Percentiles rank a stretch among this genome's conserved stretches.
phyloP scores from a whole-genome alignment of 2,888 invertebrate genomes.

The Temnothorax unifasciatus region DNA sequence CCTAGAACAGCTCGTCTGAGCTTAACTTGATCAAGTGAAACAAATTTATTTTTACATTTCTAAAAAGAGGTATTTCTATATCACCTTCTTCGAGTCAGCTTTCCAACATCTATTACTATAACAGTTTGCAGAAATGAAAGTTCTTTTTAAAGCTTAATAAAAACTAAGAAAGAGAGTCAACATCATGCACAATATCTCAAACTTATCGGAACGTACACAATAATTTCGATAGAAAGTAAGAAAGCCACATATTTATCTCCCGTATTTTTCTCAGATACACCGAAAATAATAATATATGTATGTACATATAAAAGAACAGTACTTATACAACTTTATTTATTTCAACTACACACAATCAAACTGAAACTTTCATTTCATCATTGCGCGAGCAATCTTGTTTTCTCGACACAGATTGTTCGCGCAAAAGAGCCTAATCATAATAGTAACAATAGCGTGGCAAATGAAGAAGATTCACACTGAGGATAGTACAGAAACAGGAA shows the following conservation, averaged over 20 bases:
- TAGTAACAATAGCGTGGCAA: conserved; percentile 26
- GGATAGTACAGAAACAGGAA: conserved; percentile 27
- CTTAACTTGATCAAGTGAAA: background rate
- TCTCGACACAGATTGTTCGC: conserved; percentile 11
- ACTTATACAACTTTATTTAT: background rate
- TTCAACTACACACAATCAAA: conserved; percentile 36
- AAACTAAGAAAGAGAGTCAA: conserved; percentile 41
- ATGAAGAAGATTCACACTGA: conserved; percentile 49
- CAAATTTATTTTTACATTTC: background rate
- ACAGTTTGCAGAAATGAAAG: conserved; percentile 50
- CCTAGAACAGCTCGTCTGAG: background rate
- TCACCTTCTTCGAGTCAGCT: background rate
- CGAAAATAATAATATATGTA: background rate
- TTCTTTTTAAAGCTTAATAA: conserved; percentile 41
- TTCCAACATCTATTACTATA: conserved; percentile 13
- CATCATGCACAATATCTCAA: conserved; percentile 42
- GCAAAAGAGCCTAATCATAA: conserved; percentile 32
- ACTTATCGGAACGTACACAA: conserved; percentile 35
- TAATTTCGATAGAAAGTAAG: conserved; percentile 26
- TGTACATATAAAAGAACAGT: conserved; percentile 10
- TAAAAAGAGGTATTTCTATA: conserved; percentile 1
- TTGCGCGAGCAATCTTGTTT: conserved; percentile 25
- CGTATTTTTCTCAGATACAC: background rate
- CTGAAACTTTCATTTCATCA: conserved; percentile 53
- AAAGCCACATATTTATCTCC: conserved; percentile 14